Base-by-base conservation (phyloP, 2,888 invertebrate genomes). In the Scaptomyza parva region DNA sequence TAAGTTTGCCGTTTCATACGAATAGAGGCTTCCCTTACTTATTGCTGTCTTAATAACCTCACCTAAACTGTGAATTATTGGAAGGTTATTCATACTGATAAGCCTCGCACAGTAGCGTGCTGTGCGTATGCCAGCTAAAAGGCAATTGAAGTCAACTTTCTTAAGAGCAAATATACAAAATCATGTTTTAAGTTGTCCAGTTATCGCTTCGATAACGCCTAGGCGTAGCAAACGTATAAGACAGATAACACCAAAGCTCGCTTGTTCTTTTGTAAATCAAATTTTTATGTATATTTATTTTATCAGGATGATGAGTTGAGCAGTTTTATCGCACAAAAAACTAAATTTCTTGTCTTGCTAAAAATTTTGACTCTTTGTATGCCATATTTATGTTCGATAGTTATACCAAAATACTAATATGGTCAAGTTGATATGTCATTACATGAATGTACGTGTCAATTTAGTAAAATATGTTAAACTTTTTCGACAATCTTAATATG, bases 401-500 rank as follows among this genome's bases (percentile, higher is more conserved):
- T n/a, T n/a, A n/a, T n/a, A n/a, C n/a, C n/a, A n/a, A n/a, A n/a
- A n/a, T n/a, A n/a, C n/a, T n/a, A n/a, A n/a, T n/a, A n/a, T n/a
- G n/a, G n/a, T n/a, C n/a, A n/a, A n/a, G n/a, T n/a, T n/a, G n/a
- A n/a, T n/a, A 18, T 43, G 3, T 41, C 33, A 39, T 55, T 17
- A 17, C 9, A 26, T 6, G 1, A 18, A 6, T 12, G 18, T 26
- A 18, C n/a, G n/a, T 12, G 2, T 9, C 14, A 44, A 7, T 18
- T 62, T 52, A 83, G 28, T 82, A 79, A 65, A 89, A 90, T 14
- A 89, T 68, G 17, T 87, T 80, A 60, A 85, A 91, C 55, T 84
- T 87, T 50, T 90, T 73, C 0, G 85, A 72, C 33, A 90, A 57
- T 3, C 78, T 67, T 37, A 91, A 43, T 30, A 90, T 88, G 7